phyloP scores from a whole-genome alignment of 2,888 invertebrate species.

The Sclerodermus sp. region DNA sequence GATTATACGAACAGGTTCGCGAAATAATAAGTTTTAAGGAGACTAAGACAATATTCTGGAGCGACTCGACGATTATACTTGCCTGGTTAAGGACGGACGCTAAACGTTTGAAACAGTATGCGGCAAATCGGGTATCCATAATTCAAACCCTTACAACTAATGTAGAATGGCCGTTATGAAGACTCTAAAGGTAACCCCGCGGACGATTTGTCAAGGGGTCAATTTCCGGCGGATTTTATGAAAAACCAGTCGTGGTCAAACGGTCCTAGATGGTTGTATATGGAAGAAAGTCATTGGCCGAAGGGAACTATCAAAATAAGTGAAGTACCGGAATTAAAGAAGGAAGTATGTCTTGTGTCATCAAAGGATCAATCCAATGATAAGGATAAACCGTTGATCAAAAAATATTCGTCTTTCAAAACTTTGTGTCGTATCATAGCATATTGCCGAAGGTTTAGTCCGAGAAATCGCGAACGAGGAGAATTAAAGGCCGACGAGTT shows the following conservation, averaged over 20 bases:
- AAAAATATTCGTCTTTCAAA: not conserved
- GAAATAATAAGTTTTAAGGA: not conserved
- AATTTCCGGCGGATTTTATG: not conserved
- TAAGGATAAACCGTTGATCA: not conserved
- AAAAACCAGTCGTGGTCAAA: not conserved
- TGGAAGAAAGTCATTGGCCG: not conserved
- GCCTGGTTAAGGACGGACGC: conserved; percentile 26
- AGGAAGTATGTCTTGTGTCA: not conserved
- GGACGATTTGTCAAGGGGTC: not conserved
- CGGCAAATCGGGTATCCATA: conserved; percentile 9
- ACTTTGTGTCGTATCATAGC: no score
- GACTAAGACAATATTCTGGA: conserved; percentile 16
- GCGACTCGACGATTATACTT: conserved; percentile 22
- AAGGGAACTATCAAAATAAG: not conserved
- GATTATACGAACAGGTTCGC: not conserved
- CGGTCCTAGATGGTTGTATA: not conserved
- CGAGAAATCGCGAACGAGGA: no score
- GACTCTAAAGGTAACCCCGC: conserved; percentile 3
- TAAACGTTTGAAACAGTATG: conserved; percentile 17
- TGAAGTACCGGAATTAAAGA: not conserved
- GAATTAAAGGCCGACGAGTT: no score
- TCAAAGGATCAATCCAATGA: not conserved
- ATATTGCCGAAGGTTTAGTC: no score
- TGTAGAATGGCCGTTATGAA: conserved; percentile 5
- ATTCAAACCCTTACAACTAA: not conserved